Evolutionary conservation across 2,113 vertebrate species (phyloP).

Genomic region (Athene cunicularia): DNA sequence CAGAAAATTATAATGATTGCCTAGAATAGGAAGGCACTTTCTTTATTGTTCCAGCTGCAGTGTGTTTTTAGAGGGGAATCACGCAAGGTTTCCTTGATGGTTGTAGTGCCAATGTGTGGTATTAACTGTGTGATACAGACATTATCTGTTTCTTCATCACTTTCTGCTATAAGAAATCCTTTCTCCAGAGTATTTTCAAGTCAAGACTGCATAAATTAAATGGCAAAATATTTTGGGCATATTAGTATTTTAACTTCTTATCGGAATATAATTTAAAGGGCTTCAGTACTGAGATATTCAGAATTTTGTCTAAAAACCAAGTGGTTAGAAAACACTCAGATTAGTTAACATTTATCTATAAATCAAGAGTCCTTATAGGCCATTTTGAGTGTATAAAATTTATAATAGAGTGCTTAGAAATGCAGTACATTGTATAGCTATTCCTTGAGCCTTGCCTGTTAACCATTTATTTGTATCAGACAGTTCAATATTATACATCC

Average conservation of each 20-base stretch:
- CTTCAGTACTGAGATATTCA: background rate
- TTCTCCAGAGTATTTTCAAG: background rate
- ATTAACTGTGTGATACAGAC: background rate
- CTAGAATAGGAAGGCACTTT: background rate
- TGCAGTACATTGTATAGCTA: background rate
- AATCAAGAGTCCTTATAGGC: background rate
- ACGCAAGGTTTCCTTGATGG: background rate
- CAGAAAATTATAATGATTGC: background rate
- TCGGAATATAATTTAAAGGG: background rate
- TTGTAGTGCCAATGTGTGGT: background rate
- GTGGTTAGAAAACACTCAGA: background rate
- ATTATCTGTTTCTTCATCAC: background rate
- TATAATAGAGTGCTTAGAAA: background rate
- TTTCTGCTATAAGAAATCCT: background rate
- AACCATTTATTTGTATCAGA: background rate
- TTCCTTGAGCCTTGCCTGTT: background rate
- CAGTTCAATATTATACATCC: background rate
- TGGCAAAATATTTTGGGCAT: background rate
- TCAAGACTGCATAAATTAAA: background rate
- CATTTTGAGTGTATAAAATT: background rate
- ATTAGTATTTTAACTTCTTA: background rate
- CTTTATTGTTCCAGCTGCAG: background rate
- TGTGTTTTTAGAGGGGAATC: background rate
- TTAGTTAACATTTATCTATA: background rate
- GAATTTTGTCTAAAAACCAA: background rate